These are phyloP conservation scores for Tethya wilhelma DNA, from an alignment of 37 sponge, comb jelly and placozoan genomes.

Conservation along the genomic window DNA sequence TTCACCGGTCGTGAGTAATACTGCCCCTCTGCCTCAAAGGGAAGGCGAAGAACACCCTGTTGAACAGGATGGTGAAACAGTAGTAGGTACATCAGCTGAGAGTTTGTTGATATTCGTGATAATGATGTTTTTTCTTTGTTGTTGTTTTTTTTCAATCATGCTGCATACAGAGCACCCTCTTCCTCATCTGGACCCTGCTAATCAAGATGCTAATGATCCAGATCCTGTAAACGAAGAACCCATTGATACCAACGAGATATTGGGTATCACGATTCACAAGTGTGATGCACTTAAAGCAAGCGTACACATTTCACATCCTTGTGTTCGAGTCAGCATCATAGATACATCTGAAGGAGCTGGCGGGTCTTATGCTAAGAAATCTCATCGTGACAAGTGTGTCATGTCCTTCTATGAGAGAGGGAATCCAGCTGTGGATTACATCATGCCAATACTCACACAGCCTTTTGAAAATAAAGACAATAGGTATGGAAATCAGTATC, in stretches of 20 bases:
- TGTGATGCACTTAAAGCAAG: slow-evolving; percentile 60
- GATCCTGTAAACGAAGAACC: too few relatives aligned
- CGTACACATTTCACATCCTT: slow-evolving; percentile 58
- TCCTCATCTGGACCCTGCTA: too few relatives aligned
- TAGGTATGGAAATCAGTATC: too few relatives aligned
- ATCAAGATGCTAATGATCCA: too few relatives aligned
- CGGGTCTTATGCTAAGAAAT: slow-evolving; percentile 57
- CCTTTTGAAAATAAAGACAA: slow-evolving; percentile 32
- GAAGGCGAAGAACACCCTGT: too few relatives aligned
- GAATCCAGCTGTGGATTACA: slow-evolving; percentile 75
- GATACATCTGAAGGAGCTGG: neutral
- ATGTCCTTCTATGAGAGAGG: slow-evolving; percentile 84
- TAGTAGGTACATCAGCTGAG: too few relatives aligned
- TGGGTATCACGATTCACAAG: slow-evolving; percentile 62
- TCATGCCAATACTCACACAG: slow-evolving; percentile 77
- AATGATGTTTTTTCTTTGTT: neutral
- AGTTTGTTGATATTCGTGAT: too few relatives aligned
- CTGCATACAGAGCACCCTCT: too few relatives aligned
- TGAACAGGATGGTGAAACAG: too few relatives aligned
- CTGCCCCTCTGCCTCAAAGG: too few relatives aligned
- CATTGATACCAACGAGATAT: slow-evolving; percentile 17
- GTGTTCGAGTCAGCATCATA: slow-evolving; percentile 71
- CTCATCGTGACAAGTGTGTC: slow-evolving; percentile 45
- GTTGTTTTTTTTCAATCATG: too few relatives aligned
- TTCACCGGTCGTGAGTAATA: too few relatives aligned